A percentile compares a stretch with the other conserved stretches of the same genome.
Evolutionary conservation across 2,113 vertebrate genomes (phyloP).

Genomic region (Protobothrops flavoviridis): DNA sequence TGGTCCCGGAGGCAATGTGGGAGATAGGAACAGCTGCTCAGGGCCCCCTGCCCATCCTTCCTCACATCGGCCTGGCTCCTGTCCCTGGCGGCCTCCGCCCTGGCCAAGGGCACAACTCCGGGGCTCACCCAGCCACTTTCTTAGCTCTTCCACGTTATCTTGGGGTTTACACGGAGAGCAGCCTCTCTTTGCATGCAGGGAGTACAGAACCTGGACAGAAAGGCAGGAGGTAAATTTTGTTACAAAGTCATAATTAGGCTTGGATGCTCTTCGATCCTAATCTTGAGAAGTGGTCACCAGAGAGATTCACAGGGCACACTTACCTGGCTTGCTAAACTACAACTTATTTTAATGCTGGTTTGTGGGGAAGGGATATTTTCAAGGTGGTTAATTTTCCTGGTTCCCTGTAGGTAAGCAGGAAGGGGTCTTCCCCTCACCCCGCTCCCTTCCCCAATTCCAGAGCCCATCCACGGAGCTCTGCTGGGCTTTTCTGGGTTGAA

Average conservation of each 20-base stretch:
- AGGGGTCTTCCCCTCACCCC: background rate
- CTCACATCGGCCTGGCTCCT: too few species aligned
- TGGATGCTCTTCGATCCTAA: background rate
- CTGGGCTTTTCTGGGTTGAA: background rate
- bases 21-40: background rate
- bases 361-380: background rate
- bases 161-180: background rate
- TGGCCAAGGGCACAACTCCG: too few species aligned
- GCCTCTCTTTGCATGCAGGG: background rate
- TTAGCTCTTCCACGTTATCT: background rate
- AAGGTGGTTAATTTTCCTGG: background rate
- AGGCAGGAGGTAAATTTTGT: background rate
- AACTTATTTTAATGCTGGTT: background rate
- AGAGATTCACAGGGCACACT: background rate
- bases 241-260: background rate
- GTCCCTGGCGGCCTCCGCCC: too few species aligned
- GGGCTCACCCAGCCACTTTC: too few species aligned
- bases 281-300: background rate
- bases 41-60: too few species aligned
- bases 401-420: background rate
- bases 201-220: background rate
- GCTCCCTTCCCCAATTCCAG: background rate
- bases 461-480: background rate
- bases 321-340: background rate
- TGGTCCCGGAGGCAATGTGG: accelerated